Base-by-base conservation (phyloP, 2,797 vertebrate species). In the Thunnus albacares region DNA sequence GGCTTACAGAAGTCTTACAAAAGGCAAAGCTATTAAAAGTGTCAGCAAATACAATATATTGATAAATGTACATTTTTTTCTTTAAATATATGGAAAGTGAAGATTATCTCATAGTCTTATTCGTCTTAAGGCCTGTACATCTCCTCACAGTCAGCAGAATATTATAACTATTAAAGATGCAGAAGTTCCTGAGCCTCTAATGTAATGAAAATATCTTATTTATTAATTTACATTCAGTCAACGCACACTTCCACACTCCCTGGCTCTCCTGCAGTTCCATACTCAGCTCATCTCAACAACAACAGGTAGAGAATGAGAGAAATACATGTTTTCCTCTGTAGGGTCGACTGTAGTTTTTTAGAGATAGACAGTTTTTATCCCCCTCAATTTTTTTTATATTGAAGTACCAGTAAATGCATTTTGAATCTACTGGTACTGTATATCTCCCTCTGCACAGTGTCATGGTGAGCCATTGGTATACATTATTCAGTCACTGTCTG, bases 241-340 rank as follows among this genome's bases (percentile, higher is more conserved):
- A 38, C 43, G 59, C 43, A 52, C 1, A 45, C 20, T 20, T 6
- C 66, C 28, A 55, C 22, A 49, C 52, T n/a, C 24, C 17, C 8
- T 56, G 30, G 11, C 14, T 20, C 18, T 26, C 18, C 11, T 62
- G 35, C 28, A 52, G 13, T 51, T 33, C 57, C 11, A 38, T 38
- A 38, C 38, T 38, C 38, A 12, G 38, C 20, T 83, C 22, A 49
- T 41, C 52, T 68, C 26, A 66, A 47, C 55, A 51, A 55, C 47
- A 55, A 55, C 5, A 57, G 26, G 11, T 24, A 8, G 33, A 30
- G 1, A 14, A 45, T 71, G 1, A 55, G 13, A 68, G 7, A 38
- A 65, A 65, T 53, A 0, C 8, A 0, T 26, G 56, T 52, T 57
- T 43, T 38, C 38, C 33, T 53, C 30, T 64, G 43, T 22, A 17